phyloP scores from a whole-genome alignment of 2,888 invertebrate genomes.

The Rhopalosiphum nymphaeae region DNA sequence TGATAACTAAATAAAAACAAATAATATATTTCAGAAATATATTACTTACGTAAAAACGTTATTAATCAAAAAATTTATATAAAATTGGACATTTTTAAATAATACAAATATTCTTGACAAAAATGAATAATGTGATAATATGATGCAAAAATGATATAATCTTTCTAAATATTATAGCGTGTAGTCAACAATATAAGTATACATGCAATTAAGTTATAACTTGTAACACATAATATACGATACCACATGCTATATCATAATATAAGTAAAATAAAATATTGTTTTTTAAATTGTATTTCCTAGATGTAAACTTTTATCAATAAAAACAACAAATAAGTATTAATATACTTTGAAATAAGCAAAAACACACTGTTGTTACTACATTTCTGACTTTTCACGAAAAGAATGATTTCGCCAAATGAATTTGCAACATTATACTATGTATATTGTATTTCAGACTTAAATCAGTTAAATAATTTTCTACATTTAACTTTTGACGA shows the following conservation, averaged over 20 bases:
- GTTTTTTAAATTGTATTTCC: neutral
- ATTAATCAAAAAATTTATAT: neutral
- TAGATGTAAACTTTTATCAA: neutral
- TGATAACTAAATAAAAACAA: neutral
- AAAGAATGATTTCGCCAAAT: neutral
- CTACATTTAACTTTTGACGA: neutral
- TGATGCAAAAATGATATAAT: neutral
- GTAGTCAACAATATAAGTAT: neutral
- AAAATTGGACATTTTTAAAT: neutral
- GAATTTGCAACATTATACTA: neutral
- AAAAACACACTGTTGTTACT: neutral
- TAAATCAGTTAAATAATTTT: neutral
- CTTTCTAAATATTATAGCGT: neutral
- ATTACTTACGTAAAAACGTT: neutral
- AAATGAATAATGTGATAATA: neutral
- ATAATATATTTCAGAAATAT: neutral
- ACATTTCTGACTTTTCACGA: neutral
- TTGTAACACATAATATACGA: neutral
- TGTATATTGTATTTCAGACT: neutral
- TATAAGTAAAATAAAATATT: neutral
- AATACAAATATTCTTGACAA: neutral
- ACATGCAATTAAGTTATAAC: neutral
- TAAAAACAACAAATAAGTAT: neutral
- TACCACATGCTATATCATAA: neutral
- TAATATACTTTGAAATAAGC: neutral